Evolutionary conservation across 35 echinoderm and acorn worm species (phyloP), one percentile per base, ranked within the genome.

Genomic region (Stichopus chloronotus): DNA sequence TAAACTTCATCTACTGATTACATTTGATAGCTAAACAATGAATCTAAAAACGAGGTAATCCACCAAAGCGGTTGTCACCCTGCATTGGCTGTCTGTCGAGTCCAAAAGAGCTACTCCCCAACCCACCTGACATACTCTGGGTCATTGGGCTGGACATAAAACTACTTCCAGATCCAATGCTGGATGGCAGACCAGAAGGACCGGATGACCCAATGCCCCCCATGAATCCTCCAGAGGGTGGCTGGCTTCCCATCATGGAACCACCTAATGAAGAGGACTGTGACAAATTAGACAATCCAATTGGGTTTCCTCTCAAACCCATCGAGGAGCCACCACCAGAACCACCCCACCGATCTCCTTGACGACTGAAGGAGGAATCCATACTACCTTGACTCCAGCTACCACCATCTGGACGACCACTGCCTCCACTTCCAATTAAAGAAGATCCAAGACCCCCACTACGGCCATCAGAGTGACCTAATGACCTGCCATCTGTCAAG

Each of bases 131-230:
- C 21, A 91, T 91, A n/a, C 90, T 79, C 17, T 53, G 53, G 8
- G 90, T 57, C 90, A 91, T 91, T 25, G 72, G 90, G 76, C 58
- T 79, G 6, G 90, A 79, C 90, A 91, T 91, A 20, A 91, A 91
- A 52, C 90, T 91, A 72, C 90, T 79, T 10, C 90, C 59, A 54
- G 71, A 57, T 56, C 90, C 90, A 1, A 77, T 77, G 10, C 53
- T 58, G 17, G 90, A 55, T 43, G 76, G 87, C 20, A 89, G 57
- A 89, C 87, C 87, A 63, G 59, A 65, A 20, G 59, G 59, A 17
- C 87, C 90, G 14, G 90, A 91, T 19, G 71, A 78, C 25, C 90
- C 90, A 4, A 91, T 78, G 13, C 90, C 76, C 17, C 90, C 76
- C 90, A 91, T 91, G 52, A 78, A 91, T 22, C 90, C 59, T 16